These are phyloP conservation scores for Urophycis tenuis DNA, from an alignment of 2,797 vertebrate species.

Conservation along the genomic window DNA sequence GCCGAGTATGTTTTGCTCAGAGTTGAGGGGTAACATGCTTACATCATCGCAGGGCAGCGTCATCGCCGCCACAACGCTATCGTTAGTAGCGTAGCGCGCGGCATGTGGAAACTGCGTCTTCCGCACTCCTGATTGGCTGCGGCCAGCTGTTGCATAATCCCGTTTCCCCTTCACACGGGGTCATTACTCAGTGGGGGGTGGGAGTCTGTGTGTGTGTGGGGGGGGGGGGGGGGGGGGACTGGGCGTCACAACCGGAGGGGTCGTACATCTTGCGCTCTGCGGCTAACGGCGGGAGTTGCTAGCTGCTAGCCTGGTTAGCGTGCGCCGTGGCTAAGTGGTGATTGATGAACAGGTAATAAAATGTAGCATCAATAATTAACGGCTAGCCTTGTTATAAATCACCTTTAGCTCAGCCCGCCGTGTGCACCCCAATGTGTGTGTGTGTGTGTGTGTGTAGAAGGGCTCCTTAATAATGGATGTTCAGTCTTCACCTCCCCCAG, in stretches of 20 bases:
- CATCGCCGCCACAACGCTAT: no score
- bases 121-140: neutral
- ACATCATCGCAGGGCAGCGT: no score
- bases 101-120: no score
- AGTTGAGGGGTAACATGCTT: no score
- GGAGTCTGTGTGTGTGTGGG: neutral
- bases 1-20: no score
- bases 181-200: no score
- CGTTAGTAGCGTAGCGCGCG: no score
- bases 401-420: constrained; percentile 2
- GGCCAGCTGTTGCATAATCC: neutral
- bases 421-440: neutral
- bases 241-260: neutral
- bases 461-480: constrained; percentile 45
- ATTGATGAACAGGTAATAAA: constrained; percentile 47
- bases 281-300: constrained; percentile 26
- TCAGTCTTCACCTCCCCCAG: constrained; percentile 31
- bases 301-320: constrained; percentile 11
- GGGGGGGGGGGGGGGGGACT: no score
- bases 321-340: constrained; percentile 30
- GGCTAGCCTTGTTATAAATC: constrained; percentile 44
- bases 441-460: neutral
- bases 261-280: neutral
- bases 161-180: neutral
- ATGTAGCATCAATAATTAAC: constrained; percentile 49